These are phyloP conservation scores for Dynastes hyllus DNA, from an alignment of 2,888 invertebrate genomes.

Conservation along the genomic window DNA sequence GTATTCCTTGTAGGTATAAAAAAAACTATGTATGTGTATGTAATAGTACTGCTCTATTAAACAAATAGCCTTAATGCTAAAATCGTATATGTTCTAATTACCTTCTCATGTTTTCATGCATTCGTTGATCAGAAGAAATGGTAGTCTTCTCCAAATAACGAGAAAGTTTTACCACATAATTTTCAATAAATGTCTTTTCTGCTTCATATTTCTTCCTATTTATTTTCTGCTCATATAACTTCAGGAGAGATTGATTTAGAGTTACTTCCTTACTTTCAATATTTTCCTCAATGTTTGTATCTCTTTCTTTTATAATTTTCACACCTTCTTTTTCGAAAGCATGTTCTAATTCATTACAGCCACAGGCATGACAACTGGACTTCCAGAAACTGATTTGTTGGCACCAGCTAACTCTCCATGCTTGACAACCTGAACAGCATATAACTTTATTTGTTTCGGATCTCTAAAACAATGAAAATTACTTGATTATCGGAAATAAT, in stretches of 20 bases:
- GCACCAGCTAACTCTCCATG: neutral
- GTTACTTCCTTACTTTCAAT: neutral
- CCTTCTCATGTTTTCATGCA: neutral
- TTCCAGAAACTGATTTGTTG: neutral
- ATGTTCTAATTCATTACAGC: constrained; percentile 22
- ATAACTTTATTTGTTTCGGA: neutral
- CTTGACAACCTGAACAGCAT: constrained; percentile 17
- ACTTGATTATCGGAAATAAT: too few relatives aligned
- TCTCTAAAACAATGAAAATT: neutral
- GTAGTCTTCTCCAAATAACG: neutral
- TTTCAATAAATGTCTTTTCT: constrained; percentile 18
- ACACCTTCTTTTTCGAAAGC: neutral
- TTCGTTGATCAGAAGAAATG: neutral
- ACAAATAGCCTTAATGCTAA: too few relatives aligned
- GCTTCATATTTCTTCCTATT: constrained; percentile 12
- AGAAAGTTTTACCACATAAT: neutral
- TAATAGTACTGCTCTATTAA: too few relatives aligned
- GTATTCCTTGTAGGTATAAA: too few relatives aligned
- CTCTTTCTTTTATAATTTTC: neutral
- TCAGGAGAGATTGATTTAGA: neutral
- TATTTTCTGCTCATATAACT: neutral
- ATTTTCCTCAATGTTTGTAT: neutral
- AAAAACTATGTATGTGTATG: too few relatives aligned
- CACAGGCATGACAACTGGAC: neutral
- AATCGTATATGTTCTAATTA: neutral